Evolutionary conservation across 2,888 invertebrate species (phyloP), one percentile per base, ranked within the genome.

Genomic region (Iselma pallidipennis): DNA sequence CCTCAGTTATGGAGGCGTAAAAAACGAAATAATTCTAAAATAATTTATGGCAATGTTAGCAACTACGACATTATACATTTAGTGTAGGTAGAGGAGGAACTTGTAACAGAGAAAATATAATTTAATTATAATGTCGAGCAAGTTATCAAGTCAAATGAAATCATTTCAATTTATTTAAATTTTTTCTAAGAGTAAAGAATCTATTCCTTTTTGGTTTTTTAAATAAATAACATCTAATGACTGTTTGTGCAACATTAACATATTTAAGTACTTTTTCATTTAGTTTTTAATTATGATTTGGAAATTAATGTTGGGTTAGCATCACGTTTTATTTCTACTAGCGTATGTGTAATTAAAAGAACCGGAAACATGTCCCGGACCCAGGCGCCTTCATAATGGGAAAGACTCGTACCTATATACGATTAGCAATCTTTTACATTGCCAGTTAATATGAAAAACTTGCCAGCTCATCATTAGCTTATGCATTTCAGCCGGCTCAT

Each of bases 401-500:
- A 71, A 74, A 75, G 67, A 68, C 68, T 69, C 71, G 69, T 74
- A 62, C 45, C n/a, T 29, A 61, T 52, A 70, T 66, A 58, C 69
- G 74, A 77, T 77, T 76, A 76, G 75, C 74, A 74, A 74, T 73
- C 74, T 74, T 45, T 67, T 69, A 75, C 70, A 70, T 63, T 21
- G 21, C 4, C 45, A 12, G 70, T 59, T 71, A 66, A 68, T 71
- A 71, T 71, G 71, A 71, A 71, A 77, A 74, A 74, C 59, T 66
- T 74, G 77, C 77, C 68, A 61, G 69, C 72, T 78, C 78, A 78
- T 76, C 70, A 66, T 65, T 58, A 63, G 55, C 68, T 73, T 74
- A 75, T 78, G 75, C 74, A 76, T 78, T 77, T 77, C 70, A 74
- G 71, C 66, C 68, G 67, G 66, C 71, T 74, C 70, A 75, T 76